Evolutionary conservation across 64 coral and sea anemone genomes (phyloP).

Genomic region (Anthopleura sola): DNA sequence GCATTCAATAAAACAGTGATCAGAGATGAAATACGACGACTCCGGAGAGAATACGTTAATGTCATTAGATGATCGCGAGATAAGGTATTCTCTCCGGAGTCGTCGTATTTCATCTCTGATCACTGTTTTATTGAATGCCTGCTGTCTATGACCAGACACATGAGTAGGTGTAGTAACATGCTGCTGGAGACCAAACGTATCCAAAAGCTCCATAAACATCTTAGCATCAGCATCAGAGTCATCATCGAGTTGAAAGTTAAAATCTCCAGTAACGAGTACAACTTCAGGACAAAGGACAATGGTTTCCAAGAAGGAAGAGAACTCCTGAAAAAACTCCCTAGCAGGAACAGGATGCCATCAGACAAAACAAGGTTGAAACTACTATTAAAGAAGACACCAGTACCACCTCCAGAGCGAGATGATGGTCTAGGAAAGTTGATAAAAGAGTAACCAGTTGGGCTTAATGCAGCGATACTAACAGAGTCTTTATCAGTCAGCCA

Average conservation of each 20-base stretch:
- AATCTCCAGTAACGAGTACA: conserved; percentile 16
- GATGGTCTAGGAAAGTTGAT: conserved; percentile 14
- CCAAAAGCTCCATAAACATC: neutral
- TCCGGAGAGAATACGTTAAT: neutral
- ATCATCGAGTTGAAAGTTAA: conserved; percentile 3
- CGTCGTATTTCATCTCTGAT: conserved; percentile 26
- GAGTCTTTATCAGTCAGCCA: conserved; percentile 25
- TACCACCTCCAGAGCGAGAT: conserved; percentile 9
- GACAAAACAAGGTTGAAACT: neutral
- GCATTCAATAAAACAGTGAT: conserved; percentile 46
- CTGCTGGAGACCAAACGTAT: conserved; percentile 3
- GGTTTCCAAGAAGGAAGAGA: conserved; percentile 37
- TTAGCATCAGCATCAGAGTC: neutral
- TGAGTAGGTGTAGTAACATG: conserved; percentile 38
- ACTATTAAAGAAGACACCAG: conserved; percentile 5
- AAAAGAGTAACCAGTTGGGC: conserved; percentile 5
- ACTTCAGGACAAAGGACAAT: conserved; percentile 40
- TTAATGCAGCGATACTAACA: conserved; percentile 17
- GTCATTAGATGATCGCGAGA: conserved; percentile 27
- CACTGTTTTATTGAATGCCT: conserved; percentile 40
- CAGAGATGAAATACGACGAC: conserved; percentile 15
- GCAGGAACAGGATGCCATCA: conserved; percentile 9
- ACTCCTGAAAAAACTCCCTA: conserved; percentile 39
- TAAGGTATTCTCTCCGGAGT: conserved; percentile 24
- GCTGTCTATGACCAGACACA: conserved; percentile 6